Percentiles rank a stretch among this genome's conserved stretches.
These are phyloP conservation scores for Blastobasis adustella DNA, from an alignment of 2,888 invertebrate species.

Conservation along the genomic window DNA sequence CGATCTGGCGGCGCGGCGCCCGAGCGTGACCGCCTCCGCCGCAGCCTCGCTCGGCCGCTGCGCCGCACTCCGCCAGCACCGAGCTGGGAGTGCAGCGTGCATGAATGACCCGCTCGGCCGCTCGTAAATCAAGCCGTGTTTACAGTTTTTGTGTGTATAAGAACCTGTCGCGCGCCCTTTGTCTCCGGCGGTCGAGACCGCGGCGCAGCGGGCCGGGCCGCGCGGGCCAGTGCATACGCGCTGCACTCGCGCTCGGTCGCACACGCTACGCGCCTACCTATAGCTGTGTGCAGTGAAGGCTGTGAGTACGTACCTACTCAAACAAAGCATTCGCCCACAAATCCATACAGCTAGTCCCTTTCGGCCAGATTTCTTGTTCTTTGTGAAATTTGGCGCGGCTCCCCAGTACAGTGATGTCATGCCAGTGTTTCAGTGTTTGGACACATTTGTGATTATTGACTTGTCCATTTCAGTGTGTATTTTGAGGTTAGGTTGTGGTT, in stretches of 20 bases:
- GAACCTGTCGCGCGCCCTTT: conserved; percentile 59
- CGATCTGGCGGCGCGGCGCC: conserved; percentile 57
- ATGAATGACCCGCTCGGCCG: conserved; percentile 46
- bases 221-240: conserved; percentile 46
- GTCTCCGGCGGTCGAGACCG: conserved; percentile 46
- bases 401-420: conserved; percentile 43
- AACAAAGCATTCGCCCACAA: conserved; percentile 70
- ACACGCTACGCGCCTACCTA: conserved; percentile 45
- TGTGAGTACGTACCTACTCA: conserved; percentile 63
- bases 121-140: conserved; percentile 63
- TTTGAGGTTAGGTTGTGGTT: conserved; percentile 69
- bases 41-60: conserved; percentile 10
- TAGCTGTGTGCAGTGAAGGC: conserved; percentile 63
- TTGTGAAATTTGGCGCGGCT: conserved; percentile 44
- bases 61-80: conserved; percentile 25
- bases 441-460: conserved; percentile 59
- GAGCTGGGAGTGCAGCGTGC: conserved; percentile 27
- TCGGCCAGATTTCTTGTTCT: conserved; percentile 46
- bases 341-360: conserved; percentile 48
- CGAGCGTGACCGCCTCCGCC: conserved; percentile 64
- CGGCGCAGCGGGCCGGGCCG: conserved; percentile 29
- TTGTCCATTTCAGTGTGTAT: conserved; percentile 44
- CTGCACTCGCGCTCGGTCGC: conserved; percentile 39
- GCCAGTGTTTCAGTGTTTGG: conserved; percentile 38
- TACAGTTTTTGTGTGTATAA: conserved; percentile 63